Conservation (phyloP, 2,888 invertebrate species). For the Monoplex corrugatus region DNA sequence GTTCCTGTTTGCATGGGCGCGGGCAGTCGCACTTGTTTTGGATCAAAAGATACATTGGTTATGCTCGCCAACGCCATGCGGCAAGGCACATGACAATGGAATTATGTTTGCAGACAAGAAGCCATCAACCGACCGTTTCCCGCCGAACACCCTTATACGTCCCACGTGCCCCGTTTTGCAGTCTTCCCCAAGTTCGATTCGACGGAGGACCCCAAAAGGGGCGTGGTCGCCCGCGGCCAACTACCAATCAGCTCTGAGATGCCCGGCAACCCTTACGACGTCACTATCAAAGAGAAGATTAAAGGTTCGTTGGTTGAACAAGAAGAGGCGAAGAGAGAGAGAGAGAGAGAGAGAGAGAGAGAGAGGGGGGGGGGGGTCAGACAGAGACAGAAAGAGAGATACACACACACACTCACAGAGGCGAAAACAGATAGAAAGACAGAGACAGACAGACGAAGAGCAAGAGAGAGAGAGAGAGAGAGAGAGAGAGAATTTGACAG, state of each 20-base stretch:
- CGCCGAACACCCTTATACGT: conserved; percentile 79
- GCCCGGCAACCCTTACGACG: conserved; percentile 76
- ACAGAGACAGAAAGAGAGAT: too few relatives aligned
- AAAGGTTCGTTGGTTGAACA: conserved; percentile 76
- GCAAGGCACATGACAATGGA: too few relatives aligned
- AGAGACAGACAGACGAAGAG: too few relatives aligned
- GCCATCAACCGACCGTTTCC: conserved; percentile 78
- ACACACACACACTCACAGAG: too few relatives aligned
- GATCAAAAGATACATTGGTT: background rate
- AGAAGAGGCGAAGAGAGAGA: too few relatives aligned
- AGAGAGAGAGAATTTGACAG: too few relatives aligned
- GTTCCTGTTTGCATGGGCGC: too few relatives aligned
- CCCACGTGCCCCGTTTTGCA: conserved; percentile 76
- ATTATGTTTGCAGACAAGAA: conserved; percentile 65
- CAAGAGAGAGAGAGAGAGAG: too few relatives aligned
- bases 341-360: too few relatives aligned
- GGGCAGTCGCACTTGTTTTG: too few relatives aligned
- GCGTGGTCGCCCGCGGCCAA: conserved; percentile 69
- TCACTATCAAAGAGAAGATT: conserved; percentile 73
- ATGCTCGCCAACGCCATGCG: background rate
- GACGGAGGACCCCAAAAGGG: conserved; percentile 76
- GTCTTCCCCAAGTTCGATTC: conserved; percentile 78
- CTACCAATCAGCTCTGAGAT: conserved; percentile 77
- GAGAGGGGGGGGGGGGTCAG: too few relatives aligned
- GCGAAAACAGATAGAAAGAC: too few relatives aligned